Conservation (phyloP, 2,797 vertebrate genomes). For the Triplophysa bombifrons region DNA sequence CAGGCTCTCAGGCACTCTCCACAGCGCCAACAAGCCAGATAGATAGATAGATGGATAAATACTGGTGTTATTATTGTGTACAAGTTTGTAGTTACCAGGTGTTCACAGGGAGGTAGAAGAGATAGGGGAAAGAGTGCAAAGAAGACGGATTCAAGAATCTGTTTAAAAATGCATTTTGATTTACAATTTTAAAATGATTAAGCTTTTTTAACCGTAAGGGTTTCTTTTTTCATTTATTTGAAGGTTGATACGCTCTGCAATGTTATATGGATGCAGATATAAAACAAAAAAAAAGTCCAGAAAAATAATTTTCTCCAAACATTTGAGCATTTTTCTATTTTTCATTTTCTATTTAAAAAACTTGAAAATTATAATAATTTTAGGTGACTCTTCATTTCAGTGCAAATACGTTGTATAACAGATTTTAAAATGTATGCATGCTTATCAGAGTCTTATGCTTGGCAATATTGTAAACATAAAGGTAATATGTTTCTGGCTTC, state of each 20-base stretch:
- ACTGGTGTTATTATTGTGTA: slow-evolving; percentile 79
- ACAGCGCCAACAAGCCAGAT: slow-evolving; percentile 78
- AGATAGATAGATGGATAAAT: slow-evolving; percentile 80
- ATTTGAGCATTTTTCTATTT: background rate
- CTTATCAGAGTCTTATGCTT: background rate
- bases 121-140: slow-evolving; percentile 42
- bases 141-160: background rate
- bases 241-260: background rate
- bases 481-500: background rate
- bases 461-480: background rate
- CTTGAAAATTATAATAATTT: background rate
- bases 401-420: background rate
- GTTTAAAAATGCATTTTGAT: too few relatives aligned
- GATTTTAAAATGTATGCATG: background rate
- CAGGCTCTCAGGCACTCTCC: slow-evolving; percentile 78
- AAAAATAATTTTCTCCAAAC: background rate
- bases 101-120: slow-evolving; percentile 63
- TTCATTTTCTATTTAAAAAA: background rate
- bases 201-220: background rate
- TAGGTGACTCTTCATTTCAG: background rate
- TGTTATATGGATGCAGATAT: background rate
- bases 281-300: background rate
- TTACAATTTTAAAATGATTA: background rate
- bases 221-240: background rate
- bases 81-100: slow-evolving; percentile 79